Evolutionary conservation across 1,140 invertebrate species (phyloP).

Genomic region (Nasonia longicornis): DNA sequence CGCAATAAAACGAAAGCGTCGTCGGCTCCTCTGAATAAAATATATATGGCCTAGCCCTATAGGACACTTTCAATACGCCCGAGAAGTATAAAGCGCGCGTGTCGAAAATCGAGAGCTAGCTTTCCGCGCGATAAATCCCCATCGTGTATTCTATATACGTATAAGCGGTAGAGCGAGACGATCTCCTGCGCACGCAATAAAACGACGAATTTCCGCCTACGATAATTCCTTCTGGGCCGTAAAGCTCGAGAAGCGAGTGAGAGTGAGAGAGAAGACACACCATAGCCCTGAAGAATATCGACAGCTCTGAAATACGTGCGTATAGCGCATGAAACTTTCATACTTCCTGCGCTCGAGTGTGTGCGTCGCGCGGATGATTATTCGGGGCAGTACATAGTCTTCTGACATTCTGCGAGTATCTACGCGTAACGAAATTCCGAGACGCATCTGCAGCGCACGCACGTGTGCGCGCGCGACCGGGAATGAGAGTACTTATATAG

Average conservation of each 20-base stretch:
- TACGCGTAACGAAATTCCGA: no score
- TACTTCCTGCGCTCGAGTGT: not conserved
- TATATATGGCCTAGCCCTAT: not conserved
- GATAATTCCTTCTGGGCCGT: not conserved
- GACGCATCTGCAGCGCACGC: not conserved
- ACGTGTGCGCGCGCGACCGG: not conserved
- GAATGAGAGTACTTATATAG: not conserved
- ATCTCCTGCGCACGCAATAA: not conserved
- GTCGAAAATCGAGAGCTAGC: not conserved
- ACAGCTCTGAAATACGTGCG: not conserved
- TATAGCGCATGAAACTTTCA: not conserved
- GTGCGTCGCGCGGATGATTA: not conserved
- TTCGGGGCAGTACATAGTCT: not conserved
- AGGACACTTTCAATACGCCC: not conserved
- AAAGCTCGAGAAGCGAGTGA: not conserved
- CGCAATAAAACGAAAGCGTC: not conserved
- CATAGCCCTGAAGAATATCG: not conserved
- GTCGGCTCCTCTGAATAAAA: not conserved
- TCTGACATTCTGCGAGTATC: not conserved
- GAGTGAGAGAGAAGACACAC: not conserved
- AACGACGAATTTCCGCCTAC: conserved; percentile 7
- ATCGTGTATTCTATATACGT: not conserved
- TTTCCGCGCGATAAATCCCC: conserved; percentile 26
- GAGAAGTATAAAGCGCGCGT: not conserved
- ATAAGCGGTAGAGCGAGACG: not conserved